Evolutionary conservation across 1,140 invertebrate genomes (phyloP).

Genomic region (Proales similis): DNA sequence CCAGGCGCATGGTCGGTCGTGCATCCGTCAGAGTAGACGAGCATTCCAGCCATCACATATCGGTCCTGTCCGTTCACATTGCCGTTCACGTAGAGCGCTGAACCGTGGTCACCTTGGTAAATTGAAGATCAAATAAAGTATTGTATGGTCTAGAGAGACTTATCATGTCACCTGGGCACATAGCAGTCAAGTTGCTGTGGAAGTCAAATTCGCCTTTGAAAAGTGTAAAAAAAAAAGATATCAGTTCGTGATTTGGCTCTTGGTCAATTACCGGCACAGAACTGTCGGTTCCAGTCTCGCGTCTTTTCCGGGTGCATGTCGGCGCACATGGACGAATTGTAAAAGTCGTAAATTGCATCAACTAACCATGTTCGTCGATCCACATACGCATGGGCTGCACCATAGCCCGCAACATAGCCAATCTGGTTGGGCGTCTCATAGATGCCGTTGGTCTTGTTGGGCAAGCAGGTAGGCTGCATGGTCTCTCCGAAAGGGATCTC

Average conservation of each 20-base stretch:
- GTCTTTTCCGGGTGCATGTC: background rate
- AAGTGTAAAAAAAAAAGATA: background rate
- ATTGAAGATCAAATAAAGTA: background rate
- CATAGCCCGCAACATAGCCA: slow-evolving; percentile 17
- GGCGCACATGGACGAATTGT: slow-evolving; percentile 18
- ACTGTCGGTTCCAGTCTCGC: slow-evolving; percentile 24
- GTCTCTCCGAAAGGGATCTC: background rate
- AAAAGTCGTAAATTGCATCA: background rate
- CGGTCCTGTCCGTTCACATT: background rate
- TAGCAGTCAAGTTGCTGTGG: background rate
- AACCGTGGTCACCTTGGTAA: slow-evolving; percentile 11
- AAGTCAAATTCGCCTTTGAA: background rate
- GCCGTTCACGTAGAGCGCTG: background rate
- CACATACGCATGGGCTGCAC: background rate
- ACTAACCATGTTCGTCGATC: background rate
- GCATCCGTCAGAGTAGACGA: slow-evolving; percentile 17
- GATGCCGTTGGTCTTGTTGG: background rate
- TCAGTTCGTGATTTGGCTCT: too few species aligned
- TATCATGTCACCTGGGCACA: slow-evolving; percentile 12
- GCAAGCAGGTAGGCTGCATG: slow-evolving; percentile 10
- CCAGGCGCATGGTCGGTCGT: background rate
- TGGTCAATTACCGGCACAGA: slow-evolving; percentile 16
- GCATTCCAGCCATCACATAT: slow-evolving; percentile 19
- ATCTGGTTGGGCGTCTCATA: background rate
- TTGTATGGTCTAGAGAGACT: background rate